Conservation (phyloP, 2,888 invertebrate genomes). For the Agonopterix subpropinquella region DNA sequence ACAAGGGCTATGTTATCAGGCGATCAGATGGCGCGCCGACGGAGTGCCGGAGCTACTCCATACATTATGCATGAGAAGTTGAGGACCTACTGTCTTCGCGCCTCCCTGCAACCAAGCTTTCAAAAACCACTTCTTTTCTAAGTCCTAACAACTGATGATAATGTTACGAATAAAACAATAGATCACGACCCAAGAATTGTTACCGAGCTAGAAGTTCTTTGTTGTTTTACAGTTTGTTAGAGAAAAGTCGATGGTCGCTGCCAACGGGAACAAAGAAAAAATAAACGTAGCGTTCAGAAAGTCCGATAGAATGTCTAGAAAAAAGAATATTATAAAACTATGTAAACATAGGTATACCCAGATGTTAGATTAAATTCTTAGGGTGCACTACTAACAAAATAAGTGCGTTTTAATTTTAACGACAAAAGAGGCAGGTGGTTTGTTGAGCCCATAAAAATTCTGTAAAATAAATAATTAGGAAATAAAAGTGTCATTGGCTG, state of each 20-base stretch:
- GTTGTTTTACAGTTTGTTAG: slow-evolving; percentile 1
- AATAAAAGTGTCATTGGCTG: slow-evolving; percentile 26
- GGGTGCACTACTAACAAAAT: too few species aligned
- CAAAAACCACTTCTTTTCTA: background rate
- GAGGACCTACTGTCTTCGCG: slow-evolving; percentile 35
- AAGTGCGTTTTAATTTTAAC: background rate
- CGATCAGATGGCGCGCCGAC: slow-evolving; percentile 49
- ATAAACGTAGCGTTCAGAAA: too few species aligned
- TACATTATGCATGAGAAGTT: slow-evolving; percentile 59
- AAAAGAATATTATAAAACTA: too few species aligned
- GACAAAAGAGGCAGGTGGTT: background rate
- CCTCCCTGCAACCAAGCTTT: slow-evolving; percentile 9
- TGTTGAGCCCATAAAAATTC: background rate
- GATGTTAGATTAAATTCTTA: too few species aligned
- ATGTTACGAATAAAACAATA: too few species aligned
- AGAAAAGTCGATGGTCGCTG: slow-evolving; percentile 1
- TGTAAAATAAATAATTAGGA: slow-evolving; percentile 6
- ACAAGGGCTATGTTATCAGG: slow-evolving; percentile 57
- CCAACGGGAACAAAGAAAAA: background rate
- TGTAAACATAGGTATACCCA: too few species aligned
- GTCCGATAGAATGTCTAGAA: too few species aligned
- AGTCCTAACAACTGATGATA: too few species aligned
- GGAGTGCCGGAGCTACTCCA: slow-evolving; percentile 22
- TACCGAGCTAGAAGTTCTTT: too few species aligned
- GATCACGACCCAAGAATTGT: too few species aligned